Conservation (phyloP, 2,113 vertebrate genomes). For the Paramisgurnus dabryanus region DNA sequence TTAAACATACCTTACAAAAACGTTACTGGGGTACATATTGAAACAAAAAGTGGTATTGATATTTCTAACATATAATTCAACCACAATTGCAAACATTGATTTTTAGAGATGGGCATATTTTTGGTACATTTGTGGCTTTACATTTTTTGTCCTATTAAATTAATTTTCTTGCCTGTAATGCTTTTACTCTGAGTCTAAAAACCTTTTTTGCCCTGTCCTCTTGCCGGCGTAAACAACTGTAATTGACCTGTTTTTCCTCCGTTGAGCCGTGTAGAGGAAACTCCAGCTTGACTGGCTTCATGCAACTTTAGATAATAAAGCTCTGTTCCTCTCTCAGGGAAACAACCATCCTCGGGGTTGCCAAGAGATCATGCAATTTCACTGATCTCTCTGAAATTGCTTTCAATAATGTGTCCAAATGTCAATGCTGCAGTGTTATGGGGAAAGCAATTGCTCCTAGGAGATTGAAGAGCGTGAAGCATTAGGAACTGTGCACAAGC, state of each 20-base stretch:
- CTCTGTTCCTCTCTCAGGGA: slow-evolving; percentile 14
- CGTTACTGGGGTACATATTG: too few species aligned
- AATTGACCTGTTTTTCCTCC: slow-evolving; percentile 7
- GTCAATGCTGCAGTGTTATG: slow-evolving; percentile 22
- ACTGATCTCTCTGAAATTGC: slow-evolving; percentile 42
- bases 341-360: slow-evolving; percentile 13
- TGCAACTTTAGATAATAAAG: slow-evolving; percentile 36
- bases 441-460: slow-evolving; percentile 47
- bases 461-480: slow-evolving; percentile 31
- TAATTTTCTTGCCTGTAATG: too few species aligned
- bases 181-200: neutral
- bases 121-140: neutral
- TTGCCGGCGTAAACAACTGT: slow-evolving; percentile 29
- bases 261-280: neutral
- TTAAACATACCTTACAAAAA: too few species aligned
- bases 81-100: slow-evolving; percentile 23
- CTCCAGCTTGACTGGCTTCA: slow-evolving; percentile 33
- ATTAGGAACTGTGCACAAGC: neutral
- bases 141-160: neutral
- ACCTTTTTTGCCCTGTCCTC: neutral
- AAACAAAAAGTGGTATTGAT: too few species aligned
- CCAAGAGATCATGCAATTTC: slow-evolving; percentile 5
- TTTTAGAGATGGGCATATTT: slow-evolving; percentile 15
- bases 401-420: slow-evolving; percentile 34
- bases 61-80: neutral